A percentile compares a stretch with the other conserved stretches of the same genome.
phyloP scores from a whole-genome alignment of 2,113 vertebrate species.

The Dromiciops gliroides region DNA sequence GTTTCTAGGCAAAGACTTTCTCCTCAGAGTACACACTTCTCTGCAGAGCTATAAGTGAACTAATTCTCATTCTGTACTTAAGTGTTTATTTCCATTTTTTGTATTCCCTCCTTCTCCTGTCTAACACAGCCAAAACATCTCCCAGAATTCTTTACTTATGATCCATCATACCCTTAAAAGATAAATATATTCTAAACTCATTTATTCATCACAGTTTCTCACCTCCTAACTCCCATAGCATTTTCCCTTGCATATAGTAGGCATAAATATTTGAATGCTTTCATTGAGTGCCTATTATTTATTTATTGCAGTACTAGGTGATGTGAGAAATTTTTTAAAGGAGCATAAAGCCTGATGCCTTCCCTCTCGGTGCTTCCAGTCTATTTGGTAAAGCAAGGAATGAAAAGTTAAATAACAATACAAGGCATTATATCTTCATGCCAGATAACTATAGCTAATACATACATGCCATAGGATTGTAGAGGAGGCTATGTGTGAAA shows the following conservation, averaged over 20 bases:
- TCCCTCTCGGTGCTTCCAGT: not conserved
- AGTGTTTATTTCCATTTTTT: not conserved
- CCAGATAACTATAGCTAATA: not conserved
- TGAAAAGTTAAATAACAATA: conserved; percentile 2
- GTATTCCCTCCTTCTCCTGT: not conserved
- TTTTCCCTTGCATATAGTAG: not conserved
- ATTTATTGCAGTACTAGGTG: not conserved
- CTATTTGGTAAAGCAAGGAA: not conserved
- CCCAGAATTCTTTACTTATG: not conserved
- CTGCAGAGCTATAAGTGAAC: not conserved
- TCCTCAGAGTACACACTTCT: not conserved
- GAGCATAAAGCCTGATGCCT: not conserved
- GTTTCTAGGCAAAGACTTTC: conserved; percentile 13
- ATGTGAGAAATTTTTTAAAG: not conserved
- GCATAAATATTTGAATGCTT: not conserved
- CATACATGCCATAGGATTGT: not conserved
- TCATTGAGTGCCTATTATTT: not conserved
- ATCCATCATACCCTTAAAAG: not conserved
- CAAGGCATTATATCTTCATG: not conserved
- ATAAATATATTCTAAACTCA: not conserved
- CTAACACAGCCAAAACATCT: not conserved
- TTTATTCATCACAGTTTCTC: not conserved
- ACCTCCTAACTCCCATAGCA: not conserved
- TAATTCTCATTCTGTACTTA: not conserved
- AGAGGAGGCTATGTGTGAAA: not conserved